phyloP scores from a whole-genome alignment of 2,113 vertebrate species.

The Lycaon pictus region DNA sequence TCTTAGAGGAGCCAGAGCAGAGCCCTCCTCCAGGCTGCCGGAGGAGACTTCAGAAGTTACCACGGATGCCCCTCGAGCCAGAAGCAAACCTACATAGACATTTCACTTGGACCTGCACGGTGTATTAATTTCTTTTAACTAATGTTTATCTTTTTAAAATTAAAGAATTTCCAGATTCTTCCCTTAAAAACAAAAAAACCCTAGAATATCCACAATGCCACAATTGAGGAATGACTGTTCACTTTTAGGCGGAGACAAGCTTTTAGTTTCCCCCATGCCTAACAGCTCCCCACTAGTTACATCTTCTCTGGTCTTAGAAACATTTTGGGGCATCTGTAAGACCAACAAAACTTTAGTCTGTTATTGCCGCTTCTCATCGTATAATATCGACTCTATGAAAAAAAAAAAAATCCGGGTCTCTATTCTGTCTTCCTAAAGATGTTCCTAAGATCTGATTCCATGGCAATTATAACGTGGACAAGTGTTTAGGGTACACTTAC shows the following conservation, averaged over 20 bases:
- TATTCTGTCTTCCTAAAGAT: not conserved
- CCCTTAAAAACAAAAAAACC: not conserved
- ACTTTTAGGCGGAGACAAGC: not conserved
- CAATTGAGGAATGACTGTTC: not conserved
- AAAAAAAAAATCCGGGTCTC: not conserved
- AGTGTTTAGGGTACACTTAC: not conserved
- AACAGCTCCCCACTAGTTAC: not conserved
- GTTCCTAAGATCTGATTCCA: not conserved
- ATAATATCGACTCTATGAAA: not conserved
- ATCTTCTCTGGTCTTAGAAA: not conserved
- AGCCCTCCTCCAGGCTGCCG: not conserved
- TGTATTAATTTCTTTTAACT: not conserved
- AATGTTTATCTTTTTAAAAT: not conserved
- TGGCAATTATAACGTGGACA: not conserved
- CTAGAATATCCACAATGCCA: not conserved
- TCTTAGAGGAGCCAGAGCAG: rapidly evolving
- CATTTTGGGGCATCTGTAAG: not conserved
- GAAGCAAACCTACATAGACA: not conserved
- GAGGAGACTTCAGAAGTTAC: not conserved
- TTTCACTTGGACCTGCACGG: not conserved
- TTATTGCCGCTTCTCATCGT: not conserved
- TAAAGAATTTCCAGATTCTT: not conserved
- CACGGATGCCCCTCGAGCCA: not conserved
- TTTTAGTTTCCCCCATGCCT: not conserved
- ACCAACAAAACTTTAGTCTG: not conserved